A percentile compares a stretch with the other conserved stretches of the same genome.
Evolutionary conservation across 1,140 invertebrate genomes (phyloP).

Genomic region (Pseudomyrmex concolor): DNA sequence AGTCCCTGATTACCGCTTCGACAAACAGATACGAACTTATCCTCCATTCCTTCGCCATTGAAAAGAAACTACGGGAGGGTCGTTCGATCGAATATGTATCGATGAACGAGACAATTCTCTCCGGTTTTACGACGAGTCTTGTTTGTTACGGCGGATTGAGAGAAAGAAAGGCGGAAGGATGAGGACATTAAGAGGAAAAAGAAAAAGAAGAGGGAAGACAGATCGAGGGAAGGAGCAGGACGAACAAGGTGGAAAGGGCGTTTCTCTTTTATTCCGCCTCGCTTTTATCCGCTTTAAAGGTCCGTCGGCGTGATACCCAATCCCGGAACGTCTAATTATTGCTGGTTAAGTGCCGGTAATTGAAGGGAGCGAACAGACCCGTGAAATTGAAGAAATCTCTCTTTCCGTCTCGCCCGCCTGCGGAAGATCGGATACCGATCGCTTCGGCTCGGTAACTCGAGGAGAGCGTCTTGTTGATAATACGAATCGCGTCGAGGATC

Average conservation of each 20-base stretch:
- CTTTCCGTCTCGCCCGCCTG: slow-evolving; percentile 14
- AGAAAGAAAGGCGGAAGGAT: slow-evolving; percentile 38
- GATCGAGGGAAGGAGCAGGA: slow-evolving; percentile 11
- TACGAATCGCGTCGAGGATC: slow-evolving; percentile 65
- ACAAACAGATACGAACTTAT: slow-evolving; percentile 11
- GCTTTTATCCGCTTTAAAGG: slow-evolving; percentile 78
- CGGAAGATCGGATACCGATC: slow-evolving; percentile 73
- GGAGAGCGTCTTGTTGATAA: slow-evolving; percentile 63
- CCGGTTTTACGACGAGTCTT: slow-evolving; percentile 59
- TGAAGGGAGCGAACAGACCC: slow-evolving; percentile 79
- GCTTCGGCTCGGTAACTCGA: slow-evolving; percentile 60
- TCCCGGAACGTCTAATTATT: slow-evolving; percentile 81
- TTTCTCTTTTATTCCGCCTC: slow-evolving; percentile 68
- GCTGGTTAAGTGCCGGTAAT: slow-evolving; percentile 82
- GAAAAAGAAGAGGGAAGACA: background rate
- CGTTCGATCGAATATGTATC: slow-evolving; percentile 58
- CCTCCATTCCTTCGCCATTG: slow-evolving; percentile 7
- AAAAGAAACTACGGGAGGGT: background rate
- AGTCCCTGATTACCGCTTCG: slow-evolving; percentile 45
- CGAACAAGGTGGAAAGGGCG: slow-evolving; percentile 57
- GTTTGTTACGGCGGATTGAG: slow-evolving; percentile 61
- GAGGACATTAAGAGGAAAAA: slow-evolving; percentile 42
- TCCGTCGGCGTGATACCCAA: slow-evolving; percentile 77
- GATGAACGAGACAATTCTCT: slow-evolving; percentile 44
- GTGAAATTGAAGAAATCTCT: slow-evolving; percentile 82